Evolutionary conservation across 2,797 vertebrate genomes (phyloP).

Genomic region (Myoxocephalus aenaeus): DNA sequence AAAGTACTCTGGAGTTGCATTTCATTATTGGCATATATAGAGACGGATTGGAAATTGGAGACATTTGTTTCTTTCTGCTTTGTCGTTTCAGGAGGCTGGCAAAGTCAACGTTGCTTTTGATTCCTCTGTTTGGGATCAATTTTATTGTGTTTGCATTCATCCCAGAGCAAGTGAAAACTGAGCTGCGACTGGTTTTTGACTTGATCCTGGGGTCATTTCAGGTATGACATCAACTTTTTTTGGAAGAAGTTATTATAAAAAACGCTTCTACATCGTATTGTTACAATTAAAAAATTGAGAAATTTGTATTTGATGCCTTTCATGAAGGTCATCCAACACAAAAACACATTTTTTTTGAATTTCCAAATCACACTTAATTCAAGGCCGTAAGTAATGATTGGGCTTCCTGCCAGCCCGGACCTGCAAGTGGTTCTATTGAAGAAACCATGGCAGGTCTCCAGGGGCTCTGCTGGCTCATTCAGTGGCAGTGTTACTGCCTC

Average conservation of each 20-base stretch:
- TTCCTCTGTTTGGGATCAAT: constrained; percentile 96
- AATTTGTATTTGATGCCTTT: not conserved
- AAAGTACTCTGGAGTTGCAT: constrained; percentile 44
- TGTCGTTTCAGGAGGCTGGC: constrained; percentile 91
- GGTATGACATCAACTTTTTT: constrained; percentile 80
- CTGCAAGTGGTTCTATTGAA: constrained; percentile 19
- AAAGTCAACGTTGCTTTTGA: constrained; percentile 95
- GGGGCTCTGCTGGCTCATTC: constrained; percentile 37
- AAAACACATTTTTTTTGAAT: not conserved
- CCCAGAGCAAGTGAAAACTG: constrained; percentile 90
- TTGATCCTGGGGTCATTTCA: constrained; percentile 96
- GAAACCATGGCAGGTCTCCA: constrained; percentile 35
- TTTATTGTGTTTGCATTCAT: constrained; percentile 96
- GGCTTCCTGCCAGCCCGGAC: not conserved
- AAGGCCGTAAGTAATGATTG: constrained; percentile 6
- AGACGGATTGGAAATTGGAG: constrained; percentile 45
- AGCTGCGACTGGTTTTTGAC: constrained; percentile 92
- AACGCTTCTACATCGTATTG: not conserved
- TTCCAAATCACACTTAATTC: not conserved
- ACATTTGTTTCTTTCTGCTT: constrained; percentile 12
- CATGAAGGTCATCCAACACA: not conserved
- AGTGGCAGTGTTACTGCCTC: constrained; percentile 34
- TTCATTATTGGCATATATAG: constrained; percentile 53
- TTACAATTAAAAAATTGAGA: not conserved
- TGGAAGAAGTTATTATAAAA: not conserved